Evolutionary conservation across 2,113 vertebrate species (phyloP).

Genomic region (Entelurus aequoreus): DNA sequence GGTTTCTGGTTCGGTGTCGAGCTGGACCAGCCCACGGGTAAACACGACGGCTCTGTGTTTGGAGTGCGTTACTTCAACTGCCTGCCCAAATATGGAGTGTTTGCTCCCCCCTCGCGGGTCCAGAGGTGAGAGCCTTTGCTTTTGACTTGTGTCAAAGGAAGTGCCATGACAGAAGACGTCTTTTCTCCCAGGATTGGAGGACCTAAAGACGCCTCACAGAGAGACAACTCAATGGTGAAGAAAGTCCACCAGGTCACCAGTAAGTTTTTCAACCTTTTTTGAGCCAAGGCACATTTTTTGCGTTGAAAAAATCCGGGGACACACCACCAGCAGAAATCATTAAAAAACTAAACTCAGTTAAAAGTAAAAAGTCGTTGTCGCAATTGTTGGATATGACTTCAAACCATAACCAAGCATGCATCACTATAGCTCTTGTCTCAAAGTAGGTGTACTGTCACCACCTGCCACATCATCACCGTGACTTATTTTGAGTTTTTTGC

Average conservation of each 20-base stretch:
- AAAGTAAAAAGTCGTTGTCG: no score
- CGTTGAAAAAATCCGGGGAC: no score
- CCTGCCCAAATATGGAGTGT: conserved; percentile 83
- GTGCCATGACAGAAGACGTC: background rate
- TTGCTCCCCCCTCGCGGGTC: conserved; percentile 86
- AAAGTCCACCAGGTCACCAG: conserved; percentile 92
- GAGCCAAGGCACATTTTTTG: no score
- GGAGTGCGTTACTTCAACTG: conserved; percentile 89
- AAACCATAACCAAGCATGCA: no score
- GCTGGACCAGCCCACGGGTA: conserved; percentile 83
- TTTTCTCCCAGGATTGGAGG: conserved; percentile 75
- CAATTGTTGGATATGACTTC: no score
- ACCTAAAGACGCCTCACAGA: conserved; percentile 73
- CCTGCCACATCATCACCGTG: no score
- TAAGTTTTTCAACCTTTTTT: conserved; percentile 45
- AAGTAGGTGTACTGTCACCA: no score
- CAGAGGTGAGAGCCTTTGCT: conserved; percentile 72
- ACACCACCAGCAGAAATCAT: no score
- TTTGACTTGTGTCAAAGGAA: background rate
- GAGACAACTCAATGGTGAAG: conserved; percentile 75
- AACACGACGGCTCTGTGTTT: conserved; percentile 88
- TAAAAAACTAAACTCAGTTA: no score
- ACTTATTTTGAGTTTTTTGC: no score
- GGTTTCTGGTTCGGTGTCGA: conserved; percentile 90
- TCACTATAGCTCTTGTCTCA: no score